phyloP scores from a whole-genome alignment of 2,113 vertebrate genomes.

The Indicator indicator region DNA sequence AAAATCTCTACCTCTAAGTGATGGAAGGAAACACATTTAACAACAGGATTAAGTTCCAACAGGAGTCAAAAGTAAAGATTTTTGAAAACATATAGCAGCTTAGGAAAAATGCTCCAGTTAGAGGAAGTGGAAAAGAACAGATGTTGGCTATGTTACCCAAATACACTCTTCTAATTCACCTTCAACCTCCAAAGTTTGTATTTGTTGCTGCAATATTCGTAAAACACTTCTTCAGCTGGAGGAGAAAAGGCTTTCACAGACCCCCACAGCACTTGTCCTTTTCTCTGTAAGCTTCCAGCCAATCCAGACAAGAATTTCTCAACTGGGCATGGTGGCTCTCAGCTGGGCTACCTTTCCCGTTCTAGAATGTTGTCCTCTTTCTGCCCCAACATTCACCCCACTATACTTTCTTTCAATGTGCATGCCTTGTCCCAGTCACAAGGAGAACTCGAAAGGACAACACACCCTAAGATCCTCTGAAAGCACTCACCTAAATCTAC shows the following conservation, averaged over 20 bases:
- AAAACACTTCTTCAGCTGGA: background rate
- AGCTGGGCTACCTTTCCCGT: background rate
- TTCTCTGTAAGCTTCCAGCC: background rate
- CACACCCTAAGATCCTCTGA: background rate
- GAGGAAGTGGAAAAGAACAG: background rate
- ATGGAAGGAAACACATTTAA: background rate
- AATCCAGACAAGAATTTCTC: background rate
- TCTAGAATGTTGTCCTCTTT: background rate
- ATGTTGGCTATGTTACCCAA: background rate
- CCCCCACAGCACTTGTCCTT: background rate
- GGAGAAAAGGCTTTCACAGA: background rate
- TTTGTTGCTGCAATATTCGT: background rate
- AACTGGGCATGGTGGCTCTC: rapidly evolving
- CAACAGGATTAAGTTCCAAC: background rate
- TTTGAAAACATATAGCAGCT: background rate
- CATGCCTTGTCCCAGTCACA: background rate
- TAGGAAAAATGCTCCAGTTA: background rate
- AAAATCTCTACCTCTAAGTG: background rate
- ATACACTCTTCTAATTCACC: background rate
- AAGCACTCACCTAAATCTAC: background rate
- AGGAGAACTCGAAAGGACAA: background rate
- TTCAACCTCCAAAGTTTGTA: background rate
- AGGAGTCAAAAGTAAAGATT: background rate
- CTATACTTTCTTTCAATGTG: background rate
- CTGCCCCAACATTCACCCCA: background rate